Evolutionary conservation across 2,113 vertebrate species (phyloP).

Genomic region (Malurus cyaneus): DNA sequence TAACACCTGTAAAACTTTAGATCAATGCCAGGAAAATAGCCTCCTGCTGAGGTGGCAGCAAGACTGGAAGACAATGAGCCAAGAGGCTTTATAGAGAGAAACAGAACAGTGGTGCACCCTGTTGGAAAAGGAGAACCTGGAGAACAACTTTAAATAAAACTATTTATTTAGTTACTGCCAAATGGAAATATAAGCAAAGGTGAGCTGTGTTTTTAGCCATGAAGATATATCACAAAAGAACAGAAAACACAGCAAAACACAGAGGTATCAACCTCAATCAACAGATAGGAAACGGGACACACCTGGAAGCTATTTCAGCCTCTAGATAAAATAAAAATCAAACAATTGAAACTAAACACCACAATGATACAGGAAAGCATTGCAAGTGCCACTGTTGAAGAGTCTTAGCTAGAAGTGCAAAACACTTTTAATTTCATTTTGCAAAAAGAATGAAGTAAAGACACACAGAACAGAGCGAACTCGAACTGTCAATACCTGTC

Average conservation of each 20-base stretch:
- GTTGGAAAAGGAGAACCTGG: background rate
- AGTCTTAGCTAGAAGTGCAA: background rate
- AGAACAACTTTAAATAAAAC: background rate
- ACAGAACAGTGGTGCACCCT: background rate
- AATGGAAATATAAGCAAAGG: background rate
- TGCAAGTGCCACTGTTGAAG: background rate
- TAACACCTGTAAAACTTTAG: background rate
- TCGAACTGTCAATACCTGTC: background rate
- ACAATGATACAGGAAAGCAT: background rate
- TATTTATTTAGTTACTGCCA: background rate
- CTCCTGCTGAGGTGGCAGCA: background rate
- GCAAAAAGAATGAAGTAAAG: background rate
- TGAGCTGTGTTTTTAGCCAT: background rate
- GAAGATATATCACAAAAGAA: background rate
- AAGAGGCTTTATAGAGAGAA: background rate
- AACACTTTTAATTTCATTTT: conserved; percentile 18
- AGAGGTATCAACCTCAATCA: background rate
- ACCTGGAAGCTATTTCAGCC: background rate
- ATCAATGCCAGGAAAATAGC: background rate
- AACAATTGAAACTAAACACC: background rate
- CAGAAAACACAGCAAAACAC: background rate
- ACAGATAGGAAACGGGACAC: background rate
- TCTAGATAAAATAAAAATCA: background rate
- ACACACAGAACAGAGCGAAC: background rate
- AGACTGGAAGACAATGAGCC: background rate